Conservation (phyloP, 1,140 invertebrate genomes). For the Orussus abietinus region DNA sequence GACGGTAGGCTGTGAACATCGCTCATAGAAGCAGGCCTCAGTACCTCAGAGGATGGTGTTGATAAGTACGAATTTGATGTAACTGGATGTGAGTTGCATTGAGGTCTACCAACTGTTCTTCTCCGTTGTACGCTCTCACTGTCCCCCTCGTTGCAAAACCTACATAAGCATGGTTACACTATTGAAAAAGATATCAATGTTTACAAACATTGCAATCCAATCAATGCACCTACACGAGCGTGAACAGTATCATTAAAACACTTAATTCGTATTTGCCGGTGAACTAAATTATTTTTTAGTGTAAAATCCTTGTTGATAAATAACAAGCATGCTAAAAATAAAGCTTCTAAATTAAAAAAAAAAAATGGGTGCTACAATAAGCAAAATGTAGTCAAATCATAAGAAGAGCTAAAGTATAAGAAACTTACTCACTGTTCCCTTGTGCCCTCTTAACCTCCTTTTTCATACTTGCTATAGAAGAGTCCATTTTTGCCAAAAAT, state of each 20-base stretch:
- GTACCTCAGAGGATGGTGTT: slow-evolving; percentile 29
- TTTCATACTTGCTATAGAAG: slow-evolving; percentile 78
- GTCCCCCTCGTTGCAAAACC: slow-evolving; percentile 57
- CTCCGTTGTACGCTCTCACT: slow-evolving; percentile 54
- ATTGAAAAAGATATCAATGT: too few relatives aligned
- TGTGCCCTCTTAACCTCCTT: slow-evolving; percentile 79
- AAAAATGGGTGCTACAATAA: too few relatives aligned
- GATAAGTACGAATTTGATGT: slow-evolving; percentile 30
- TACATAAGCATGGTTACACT: too few relatives aligned
- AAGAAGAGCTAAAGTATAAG: slow-evolving; percentile 17
- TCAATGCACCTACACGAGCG: too few relatives aligned
- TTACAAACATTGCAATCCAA: too few relatives aligned
- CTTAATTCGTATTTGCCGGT: too few relatives aligned
- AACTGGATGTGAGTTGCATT: slow-evolving; percentile 53
- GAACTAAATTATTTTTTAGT: too few relatives aligned
- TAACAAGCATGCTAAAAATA: too few relatives aligned
- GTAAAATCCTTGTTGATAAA: too few relatives aligned
- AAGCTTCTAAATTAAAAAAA: too few relatives aligned
- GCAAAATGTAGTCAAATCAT: too few relatives aligned
- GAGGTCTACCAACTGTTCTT: slow-evolving; percentile 53
- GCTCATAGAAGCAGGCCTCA: slow-evolving; percentile 41
- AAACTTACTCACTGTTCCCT: slow-evolving; percentile 73
- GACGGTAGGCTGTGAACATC: slow-evolving; percentile 48
- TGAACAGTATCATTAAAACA: too few relatives aligned
- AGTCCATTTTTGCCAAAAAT: slow-evolving; percentile 83